Evolutionary conservation across 2,797 vertebrate species (phyloP).

Genomic region (Centropyge bicolor): DNA sequence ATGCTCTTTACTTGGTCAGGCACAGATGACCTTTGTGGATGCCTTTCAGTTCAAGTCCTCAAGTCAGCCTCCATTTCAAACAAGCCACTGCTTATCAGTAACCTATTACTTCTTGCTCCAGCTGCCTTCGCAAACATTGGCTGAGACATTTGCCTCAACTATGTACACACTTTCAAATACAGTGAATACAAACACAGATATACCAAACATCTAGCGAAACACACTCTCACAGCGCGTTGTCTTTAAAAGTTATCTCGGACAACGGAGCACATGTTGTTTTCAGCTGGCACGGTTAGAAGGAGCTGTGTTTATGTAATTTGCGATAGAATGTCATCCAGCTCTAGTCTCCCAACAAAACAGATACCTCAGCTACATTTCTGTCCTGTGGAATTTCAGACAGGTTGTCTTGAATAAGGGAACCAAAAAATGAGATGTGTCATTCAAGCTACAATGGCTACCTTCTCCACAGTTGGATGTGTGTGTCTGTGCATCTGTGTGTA

Average conservation of each 20-base stretch:
- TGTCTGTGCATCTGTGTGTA: constrained; percentile 53
- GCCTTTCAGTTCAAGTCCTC: constrained; percentile 68
- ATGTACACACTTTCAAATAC: constrained; percentile 63
- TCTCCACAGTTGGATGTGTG: constrained; percentile 51
- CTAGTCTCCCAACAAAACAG: constrained; percentile 39
- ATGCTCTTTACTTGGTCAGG: constrained; percentile 72
- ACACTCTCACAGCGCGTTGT: constrained; percentile 20
- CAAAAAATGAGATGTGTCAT: constrained; percentile 45
- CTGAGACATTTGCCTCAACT: constrained; percentile 58
- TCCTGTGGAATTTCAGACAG: constrained; percentile 37
- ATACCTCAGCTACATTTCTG: constrained; percentile 33
- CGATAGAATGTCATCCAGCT: constrained; percentile 29
- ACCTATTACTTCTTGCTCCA: constrained; percentile 75
- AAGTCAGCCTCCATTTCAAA: constrained; percentile 70
- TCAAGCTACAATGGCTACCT: constrained; percentile 66
- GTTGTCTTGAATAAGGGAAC: constrained; percentile 51
- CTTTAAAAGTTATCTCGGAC: constrained; percentile 45
- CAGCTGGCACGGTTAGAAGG: constrained; percentile 12
- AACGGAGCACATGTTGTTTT: constrained; percentile 25
- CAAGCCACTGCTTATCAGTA: constrained; percentile 77
- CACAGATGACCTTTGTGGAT: constrained; percentile 80
- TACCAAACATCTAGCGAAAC: constrained; percentile 26
- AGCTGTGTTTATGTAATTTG: constrained; percentile 38
- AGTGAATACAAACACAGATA: constrained; percentile 53
- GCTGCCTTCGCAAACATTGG: constrained; percentile 70